Evolutionary conservation across 2,113 vertebrate genomes (phyloP), one percentile per base, ranked within the genome.

Genomic region (Oophaga pumilio): DNA sequence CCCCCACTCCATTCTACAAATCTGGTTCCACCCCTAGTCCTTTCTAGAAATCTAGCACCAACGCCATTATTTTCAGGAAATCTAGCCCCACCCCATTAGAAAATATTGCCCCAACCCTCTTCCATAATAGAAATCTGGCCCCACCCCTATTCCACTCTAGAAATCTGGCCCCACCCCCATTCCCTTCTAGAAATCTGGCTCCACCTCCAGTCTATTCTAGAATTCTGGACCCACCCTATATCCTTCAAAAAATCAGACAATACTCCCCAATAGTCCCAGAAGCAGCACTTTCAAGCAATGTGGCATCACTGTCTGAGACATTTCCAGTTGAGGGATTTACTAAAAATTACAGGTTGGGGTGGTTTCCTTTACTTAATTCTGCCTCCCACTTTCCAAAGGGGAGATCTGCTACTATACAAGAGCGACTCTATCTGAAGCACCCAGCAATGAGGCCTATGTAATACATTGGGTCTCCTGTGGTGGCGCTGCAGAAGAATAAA

Each of bases 51-150:
- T 24, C 24, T 33, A 4, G 33, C 33, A 1, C 33, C 33, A 33
- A 1, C 33, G 1, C 33, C 33, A 33, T 33, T 33, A 1, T 4
- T 33, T 33, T 33, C 33, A 2, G 4, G 33, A 33, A 33, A 33
- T 33, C 33, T 33, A 4, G 33, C 33, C 33, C 33, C 33, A 33
- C 33, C 33, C 33, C n/a, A n/a, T n/a, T n/a, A n/a, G n/a, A n/a
- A n/a, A n/a, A n/a, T n/a, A n/a, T n/a, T 2, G 2, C 2, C 8
- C 6, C 6, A n/a, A 20, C 0, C 7, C 14, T 22, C 0, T 8
- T 6, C n/a, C 66, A 4, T 28, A 26, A 11, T 13, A 69, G 4
- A 69, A 69, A 69, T 69, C n/a, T 69, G 11, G 2, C 64, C 66
- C 11, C 6, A 24, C 17, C 62, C 18, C n/a, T 8, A 33, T 33